Conservation (phyloP, 2,113 vertebrate genomes). For the Sakesphorus luctuosus region DNA sequence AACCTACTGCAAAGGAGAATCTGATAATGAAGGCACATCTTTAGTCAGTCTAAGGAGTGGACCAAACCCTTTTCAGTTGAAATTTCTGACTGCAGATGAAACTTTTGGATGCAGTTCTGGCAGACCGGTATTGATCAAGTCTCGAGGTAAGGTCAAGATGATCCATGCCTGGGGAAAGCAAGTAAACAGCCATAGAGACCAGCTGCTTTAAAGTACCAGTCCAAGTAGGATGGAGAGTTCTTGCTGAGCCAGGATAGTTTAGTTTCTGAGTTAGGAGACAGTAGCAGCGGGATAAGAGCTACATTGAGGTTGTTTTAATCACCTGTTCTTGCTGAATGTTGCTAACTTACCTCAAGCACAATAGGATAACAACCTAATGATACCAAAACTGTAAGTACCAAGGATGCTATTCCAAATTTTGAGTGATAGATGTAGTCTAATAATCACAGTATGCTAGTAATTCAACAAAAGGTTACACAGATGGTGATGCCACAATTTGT, state of each 20-base stretch:
- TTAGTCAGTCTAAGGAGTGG: not conserved
- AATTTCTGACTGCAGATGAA: not conserved
- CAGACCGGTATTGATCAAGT: not conserved
- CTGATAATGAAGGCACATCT: not conserved
- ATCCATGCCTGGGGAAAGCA: not conserved
- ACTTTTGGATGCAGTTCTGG: not conserved
- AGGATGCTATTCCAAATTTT: not conserved
- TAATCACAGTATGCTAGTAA: not conserved
- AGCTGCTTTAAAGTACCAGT: not conserved
- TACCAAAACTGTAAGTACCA: not conserved
- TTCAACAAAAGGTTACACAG: not conserved
- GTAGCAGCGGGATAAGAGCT: not conserved
- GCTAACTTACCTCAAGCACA: not conserved
- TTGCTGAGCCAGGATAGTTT: not conserved
- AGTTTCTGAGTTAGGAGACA: not conserved
- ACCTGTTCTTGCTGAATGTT: not conserved
- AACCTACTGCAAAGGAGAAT: not conserved
- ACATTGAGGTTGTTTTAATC: not conserved
- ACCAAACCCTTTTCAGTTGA: not conserved
- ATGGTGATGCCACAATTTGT: not conserved
- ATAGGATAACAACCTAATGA: not conserved
- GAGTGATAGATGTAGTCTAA: not conserved
- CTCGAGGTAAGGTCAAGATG: not conserved
- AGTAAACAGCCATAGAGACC: not conserved
- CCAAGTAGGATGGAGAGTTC: not conserved